Base-by-base conservation (phyloP, 1,140 invertebrate genomes). In the Neuroterus valhalla region DNA sequence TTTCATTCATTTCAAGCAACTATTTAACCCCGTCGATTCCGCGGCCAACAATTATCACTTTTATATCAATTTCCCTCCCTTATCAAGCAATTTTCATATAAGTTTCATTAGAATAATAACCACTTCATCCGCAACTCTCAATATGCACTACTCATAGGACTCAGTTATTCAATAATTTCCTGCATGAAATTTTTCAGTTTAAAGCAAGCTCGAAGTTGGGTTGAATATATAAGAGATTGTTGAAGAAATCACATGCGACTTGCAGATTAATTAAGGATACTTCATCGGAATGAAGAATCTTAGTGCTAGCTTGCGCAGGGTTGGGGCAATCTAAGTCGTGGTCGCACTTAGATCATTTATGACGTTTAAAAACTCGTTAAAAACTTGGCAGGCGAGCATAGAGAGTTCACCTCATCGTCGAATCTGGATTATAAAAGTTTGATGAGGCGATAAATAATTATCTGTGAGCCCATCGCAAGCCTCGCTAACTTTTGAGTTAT, bases 401-500 rank as follows among this genome's bases (percentile, higher is more conserved):
- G 66, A 73, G n/a, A n/a, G n/a, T n/a, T 23, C 70, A 48, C 66
- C 44, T 45, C 76, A 44, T 45, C 71, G 72, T 74, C 73, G 76
- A 78, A 82, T 83, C 76, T 79, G 80, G 83, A 86, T 87, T 87
- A 86, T 86, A 82, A 86, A 87, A 87, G 85, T 87, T 87, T 87
- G 84, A 87, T 87, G 83, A 86, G 86, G 79, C 83, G 86, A 86
- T 87, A 87, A 87, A 87, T 87, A 87, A 87, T 87, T 87, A 87
- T 87, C 83, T 79, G 70, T 68, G 72, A 80, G 76, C 78, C 81
- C 77, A 81, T 84, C 81, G 75, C 75, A 74, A 78, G 74, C 52
- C 69, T 70, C 72, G 72, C 75, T 70, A 72, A 76, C 75, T 76
- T 76, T 76, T 72, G 72, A 76, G 72, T 76, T 76, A 71, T 72